A percentile compares a stretch with the other conserved stretches of the same genome.
phyloP scores from a whole-genome alignment of 2,113 vertebrate genomes.

The Chlorodrepanis virens region DNA sequence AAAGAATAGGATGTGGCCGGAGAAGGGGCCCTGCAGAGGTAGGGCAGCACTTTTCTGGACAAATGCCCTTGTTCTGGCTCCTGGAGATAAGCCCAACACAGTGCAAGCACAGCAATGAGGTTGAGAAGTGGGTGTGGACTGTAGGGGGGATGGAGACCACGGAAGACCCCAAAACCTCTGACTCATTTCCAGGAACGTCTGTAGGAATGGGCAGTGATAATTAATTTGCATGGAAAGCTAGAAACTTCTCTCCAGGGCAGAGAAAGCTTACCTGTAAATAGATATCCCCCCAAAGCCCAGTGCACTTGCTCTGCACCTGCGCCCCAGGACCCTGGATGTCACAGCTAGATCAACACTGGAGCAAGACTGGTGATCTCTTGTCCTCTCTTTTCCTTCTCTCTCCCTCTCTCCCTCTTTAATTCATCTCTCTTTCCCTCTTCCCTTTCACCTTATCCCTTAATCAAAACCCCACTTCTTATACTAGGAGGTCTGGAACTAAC shows the following conservation, averaged over 20 bases:
- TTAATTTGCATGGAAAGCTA: neutral
- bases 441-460: neutral
- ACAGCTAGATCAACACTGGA: neutral
- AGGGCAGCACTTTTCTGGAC: neutral
- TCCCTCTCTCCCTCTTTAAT: neutral
- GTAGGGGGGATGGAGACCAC: neutral
- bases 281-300: neutral
- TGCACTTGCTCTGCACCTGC: neutral
- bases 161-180: neutral
- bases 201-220: neutral
- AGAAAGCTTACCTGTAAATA: neutral
- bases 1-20: neutral
- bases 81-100: neutral
- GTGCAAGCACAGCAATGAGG: neutral
- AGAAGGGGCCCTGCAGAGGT: neutral
- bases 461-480: neutral
- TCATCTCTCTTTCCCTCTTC: neutral
- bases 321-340: neutral
- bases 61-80: neutral
- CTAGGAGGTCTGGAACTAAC: neutral
- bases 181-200: neutral
- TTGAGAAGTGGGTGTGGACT: fast-evolving
- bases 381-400: neutral
- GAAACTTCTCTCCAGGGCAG: neutral
- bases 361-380: neutral